These are phyloP conservation scores for Melanogrammus aeglefinus DNA, from an alignment of 2,797 vertebrate species.

Conservation along the genomic window DNA sequence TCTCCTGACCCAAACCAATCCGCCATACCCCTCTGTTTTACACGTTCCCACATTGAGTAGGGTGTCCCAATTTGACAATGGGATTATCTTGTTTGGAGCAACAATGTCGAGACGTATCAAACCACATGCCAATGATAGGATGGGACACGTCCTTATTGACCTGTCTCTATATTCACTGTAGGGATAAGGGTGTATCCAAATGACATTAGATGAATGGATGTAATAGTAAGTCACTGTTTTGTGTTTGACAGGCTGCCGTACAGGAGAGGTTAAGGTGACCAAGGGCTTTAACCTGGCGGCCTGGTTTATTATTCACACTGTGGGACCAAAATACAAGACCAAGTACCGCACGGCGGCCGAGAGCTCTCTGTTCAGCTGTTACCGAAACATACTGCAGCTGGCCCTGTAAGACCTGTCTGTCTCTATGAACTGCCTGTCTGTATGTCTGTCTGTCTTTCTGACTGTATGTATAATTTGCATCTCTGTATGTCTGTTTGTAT, in stretches of 20 bases:
- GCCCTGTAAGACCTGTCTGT: slow-evolving; percentile 1
- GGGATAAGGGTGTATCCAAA: not conserved
- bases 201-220: slow-evolving; percentile 13
- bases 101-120: no score
- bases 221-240: not conserved
- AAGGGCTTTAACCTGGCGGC: slow-evolving; percentile 94
- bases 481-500: not conserved
- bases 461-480: no score
- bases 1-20: no score
- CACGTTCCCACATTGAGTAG: no score
- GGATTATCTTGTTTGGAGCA: no score
- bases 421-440: not conserved
- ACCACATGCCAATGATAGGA: not conserved
- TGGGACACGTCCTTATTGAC: not conserved
- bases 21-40: no score
- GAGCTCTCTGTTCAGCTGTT: slow-evolving; percentile 95
- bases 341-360: slow-evolving; percentile 94
- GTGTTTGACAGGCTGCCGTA: slow-evolving; percentile 86
- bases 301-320: slow-evolving; percentile 94
- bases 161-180: not conserved
- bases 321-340: slow-evolving; percentile 94
- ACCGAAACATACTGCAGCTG: slow-evolving; percentile 88
- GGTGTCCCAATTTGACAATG: no score
- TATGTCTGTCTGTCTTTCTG: not conserved
- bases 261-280: slow-evolving; percentile 92